phyloP scores from a whole-genome alignment of 2,797 vertebrate species.

The Agapornis canus region DNA sequence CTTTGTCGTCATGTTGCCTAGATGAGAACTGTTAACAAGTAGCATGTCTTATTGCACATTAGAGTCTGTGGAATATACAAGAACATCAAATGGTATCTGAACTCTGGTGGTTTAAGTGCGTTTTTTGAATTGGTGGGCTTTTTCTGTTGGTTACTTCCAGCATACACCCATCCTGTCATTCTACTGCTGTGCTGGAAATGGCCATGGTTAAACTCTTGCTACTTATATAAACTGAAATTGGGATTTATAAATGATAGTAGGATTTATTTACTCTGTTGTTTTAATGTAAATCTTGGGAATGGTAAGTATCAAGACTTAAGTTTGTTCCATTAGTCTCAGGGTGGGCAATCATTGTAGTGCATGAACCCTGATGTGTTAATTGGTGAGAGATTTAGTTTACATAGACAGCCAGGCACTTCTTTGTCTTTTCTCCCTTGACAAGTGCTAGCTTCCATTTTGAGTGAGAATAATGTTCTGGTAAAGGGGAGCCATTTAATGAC shows the following conservation, averaged over 20 bases:
- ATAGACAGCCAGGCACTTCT: neutral
- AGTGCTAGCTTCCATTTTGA: neutral
- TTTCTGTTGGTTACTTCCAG: neutral
- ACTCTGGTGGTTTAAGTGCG: accelerated
- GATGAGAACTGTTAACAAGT: neutral
- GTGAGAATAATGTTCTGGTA: neutral
- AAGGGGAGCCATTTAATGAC: neutral
- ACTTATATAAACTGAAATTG: neutral
- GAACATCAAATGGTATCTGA: neutral
- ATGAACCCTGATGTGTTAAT: neutral
- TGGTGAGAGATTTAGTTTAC: neutral
- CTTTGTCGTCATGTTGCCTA: neutral
- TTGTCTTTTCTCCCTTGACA: neutral
- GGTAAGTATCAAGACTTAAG: neutral
- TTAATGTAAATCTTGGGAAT: neutral
- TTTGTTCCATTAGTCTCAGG: neutral
- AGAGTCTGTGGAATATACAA: neutral
- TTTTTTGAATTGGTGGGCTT: neutral
- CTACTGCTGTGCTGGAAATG: neutral
- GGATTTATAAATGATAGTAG: neutral
- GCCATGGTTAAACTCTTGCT: neutral
- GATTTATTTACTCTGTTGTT: neutral
- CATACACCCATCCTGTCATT: neutral
- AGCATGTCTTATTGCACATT: neutral
- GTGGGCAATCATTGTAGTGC: neutral